Base-by-base conservation (phyloP, 2,888 invertebrate genomes). In the Lasioglossum morio region DNA sequence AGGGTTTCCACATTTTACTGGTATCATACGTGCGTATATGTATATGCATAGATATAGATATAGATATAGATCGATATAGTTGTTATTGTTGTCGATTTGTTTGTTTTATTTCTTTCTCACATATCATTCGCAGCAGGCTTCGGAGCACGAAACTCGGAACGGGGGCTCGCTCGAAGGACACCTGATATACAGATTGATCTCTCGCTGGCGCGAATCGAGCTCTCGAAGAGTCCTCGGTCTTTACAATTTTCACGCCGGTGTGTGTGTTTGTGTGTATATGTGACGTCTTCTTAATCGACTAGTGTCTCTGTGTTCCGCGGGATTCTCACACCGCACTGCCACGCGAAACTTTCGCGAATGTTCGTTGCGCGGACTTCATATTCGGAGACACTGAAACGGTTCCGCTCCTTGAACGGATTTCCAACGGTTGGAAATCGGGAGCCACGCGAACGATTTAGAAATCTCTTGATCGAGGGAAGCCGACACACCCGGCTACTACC, bases 1-100 rank as follows among this genome's bases (percentile, higher is more conserved):
- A 77, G 77, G 77, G 66, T 74, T 85, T 85, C 27, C 63, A 80
- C 72, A 75, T 77, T 86, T 86, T 80, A 81, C 75, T 81, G 72
- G 73, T 74, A 85, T n/a, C 74, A 80, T 66, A 46, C 75, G 46
- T 60, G 34, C 16, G 30, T 70, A n/a, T 57, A 10, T 73, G 23
- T 37, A 34, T 72, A 72, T 30, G 70, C 30, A 57, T 60, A 70
- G 57, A 63, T 72, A 72, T n/a, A 40, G 34, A 72, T 16, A 57
- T 48, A 70, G 48, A 63, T 72, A 72, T 34, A 48, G 34, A 34
- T 66, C 60, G 60, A 14, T 72, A 79, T 72, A 72, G 72, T 34
- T 40, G 34, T 77, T 74, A 72, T 37, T 63, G 34, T 30, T 34
- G 66, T 66, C 72, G 72, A 53, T 30, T 69, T 27, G 19, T 30